Base-by-base conservation (phyloP, 2,113 vertebrate genomes). In the Gallinago media region DNA sequence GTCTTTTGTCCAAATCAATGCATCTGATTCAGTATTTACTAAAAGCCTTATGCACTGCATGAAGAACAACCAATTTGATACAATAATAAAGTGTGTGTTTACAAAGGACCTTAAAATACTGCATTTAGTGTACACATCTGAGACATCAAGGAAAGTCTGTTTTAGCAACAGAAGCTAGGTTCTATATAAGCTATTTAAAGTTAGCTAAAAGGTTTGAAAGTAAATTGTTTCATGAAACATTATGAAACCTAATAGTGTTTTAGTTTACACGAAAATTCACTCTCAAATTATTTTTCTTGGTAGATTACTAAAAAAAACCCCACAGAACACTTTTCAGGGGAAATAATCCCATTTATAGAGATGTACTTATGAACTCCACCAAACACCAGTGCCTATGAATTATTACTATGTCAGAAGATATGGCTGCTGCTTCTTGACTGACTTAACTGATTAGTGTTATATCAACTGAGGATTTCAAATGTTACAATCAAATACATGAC, bases 41-140 rank as follows among this genome's bases (percentile, higher is more conserved):
- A 26, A 70, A 85, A 36, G 56, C 15, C 6, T 9, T 31, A 40
- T 11, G 61, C 31, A 55, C 49, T 65, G 47, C 31, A 65, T 23
- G 12, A 65, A 85, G 74, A 82, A 67, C 25, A 66, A 65, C 13
- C 34, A 16, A 62, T 74, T 11, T 78, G 66, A 85, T 78, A 74
- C 20, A 62, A 87, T 65, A 34, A 89, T 90, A 79, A 72, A 70
- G 25, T 12, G 10, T 23, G 8, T 56, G 47, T 81, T 96, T 92
- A 91, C 23, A 65, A 87, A 92, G 40, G 36, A 73, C 22, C 80
- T 92, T 84, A 89, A 96, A 96, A 94, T 82, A 78, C 86, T 66
- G 13, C 58, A 34, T 85, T 68, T 54, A 62, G 73, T 18, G 31
- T 61, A 86, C 44, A 72, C 38, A 75, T 90, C 85, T 66, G 61